These are phyloP conservation scores for Thereva unica DNA, from an alignment of 2,888 invertebrate species.

Conservation along the genomic window DNA sequence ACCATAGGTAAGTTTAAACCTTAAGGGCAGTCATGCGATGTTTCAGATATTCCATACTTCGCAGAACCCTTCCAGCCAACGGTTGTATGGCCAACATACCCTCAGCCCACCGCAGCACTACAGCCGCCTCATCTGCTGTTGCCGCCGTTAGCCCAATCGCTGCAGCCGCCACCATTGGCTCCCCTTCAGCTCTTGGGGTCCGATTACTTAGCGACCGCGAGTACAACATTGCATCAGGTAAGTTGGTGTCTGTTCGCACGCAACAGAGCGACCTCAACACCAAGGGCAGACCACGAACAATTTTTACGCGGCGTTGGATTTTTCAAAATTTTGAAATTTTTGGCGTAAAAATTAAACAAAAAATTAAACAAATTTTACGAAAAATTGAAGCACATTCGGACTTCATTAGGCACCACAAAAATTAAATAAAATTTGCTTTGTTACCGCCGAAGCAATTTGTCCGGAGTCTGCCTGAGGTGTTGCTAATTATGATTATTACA, in stretches of 20 bases:
- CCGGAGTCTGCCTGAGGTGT: too few relatives aligned
- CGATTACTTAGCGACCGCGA: slow-evolving; percentile 65
- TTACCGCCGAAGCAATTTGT: too few relatives aligned
- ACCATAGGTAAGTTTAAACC: slow-evolving; percentile 58
- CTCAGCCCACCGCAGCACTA: slow-evolving; percentile 57
- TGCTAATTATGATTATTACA: too few relatives aligned
- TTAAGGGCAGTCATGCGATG: slow-evolving; percentile 4
- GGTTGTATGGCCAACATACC: slow-evolving; percentile 75
- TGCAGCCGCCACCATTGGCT: slow-evolving; percentile 63
- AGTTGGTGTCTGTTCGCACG: background rate
- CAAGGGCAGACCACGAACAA: too few relatives aligned
- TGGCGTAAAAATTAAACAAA: too few relatives aligned
- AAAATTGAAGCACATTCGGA: too few relatives aligned
- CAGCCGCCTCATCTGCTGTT: slow-evolving; percentile 43
- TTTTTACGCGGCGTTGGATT: too few relatives aligned
- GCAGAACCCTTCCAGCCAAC: slow-evolving; percentile 72
- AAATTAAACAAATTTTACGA: too few relatives aligned
- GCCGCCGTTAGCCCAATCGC: slow-evolving; percentile 44
- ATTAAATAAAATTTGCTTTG: too few relatives aligned
- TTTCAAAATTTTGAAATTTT: too few relatives aligned
- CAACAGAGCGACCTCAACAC: too few relatives aligned
- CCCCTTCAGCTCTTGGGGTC: slow-evolving; percentile 67
- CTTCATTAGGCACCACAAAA: too few relatives aligned
- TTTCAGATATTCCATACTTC: slow-evolving; percentile 21
- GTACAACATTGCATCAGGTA: slow-evolving; percentile 64